A percentile compares a stretch with the other conserved stretches of the same genome.
These are phyloP conservation scores for Pseudanteris insignis DNA, from an alignment of 2,888 invertebrate species.

Conservation along the genomic window DNA sequence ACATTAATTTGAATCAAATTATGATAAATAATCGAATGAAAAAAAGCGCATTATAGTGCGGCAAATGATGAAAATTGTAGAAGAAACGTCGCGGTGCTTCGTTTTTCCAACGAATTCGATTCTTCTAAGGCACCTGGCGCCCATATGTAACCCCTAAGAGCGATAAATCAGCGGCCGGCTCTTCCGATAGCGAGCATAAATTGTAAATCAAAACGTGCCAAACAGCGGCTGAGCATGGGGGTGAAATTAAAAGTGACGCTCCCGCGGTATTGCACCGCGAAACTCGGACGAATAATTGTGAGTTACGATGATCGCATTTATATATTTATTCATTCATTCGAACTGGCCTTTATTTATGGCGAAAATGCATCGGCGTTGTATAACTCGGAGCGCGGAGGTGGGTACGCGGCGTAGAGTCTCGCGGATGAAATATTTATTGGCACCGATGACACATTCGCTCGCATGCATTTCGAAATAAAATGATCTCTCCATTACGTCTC, in stretches of 20 bases:
- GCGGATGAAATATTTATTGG: constrained; percentile 43
- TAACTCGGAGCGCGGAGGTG: constrained; percentile 30
- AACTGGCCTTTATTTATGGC: constrained; percentile 43
- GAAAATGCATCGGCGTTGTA: constrained; percentile 44
- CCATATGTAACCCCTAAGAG: constrained; percentile 40
- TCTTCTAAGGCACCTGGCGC: constrained; percentile 47
- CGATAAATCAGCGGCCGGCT: constrained; percentile 46
- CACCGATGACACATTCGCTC: constrained; percentile 44
- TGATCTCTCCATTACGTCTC: constrained; percentile 34
- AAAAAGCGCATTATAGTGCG: constrained; percentile 6
- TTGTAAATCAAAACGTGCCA: constrained; percentile 63
- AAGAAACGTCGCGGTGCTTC: constrained; percentile 26
- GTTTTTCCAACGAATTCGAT: constrained; percentile 47
- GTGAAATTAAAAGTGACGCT: constrained; percentile 65
- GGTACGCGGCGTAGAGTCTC: constrained; percentile 27
- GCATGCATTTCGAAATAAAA: constrained; percentile 35
- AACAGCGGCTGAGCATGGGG: constrained; percentile 51
- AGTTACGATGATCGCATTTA: constrained; percentile 47
- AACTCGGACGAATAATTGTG: constrained; percentile 45
- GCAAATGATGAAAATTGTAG: constrained; percentile 29
- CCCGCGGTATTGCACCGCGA: constrained; percentile 41
- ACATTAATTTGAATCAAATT: constrained; percentile 15
- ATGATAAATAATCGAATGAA: constrained; percentile 35
- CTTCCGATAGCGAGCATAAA: constrained; percentile 55
- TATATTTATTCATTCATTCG: constrained; percentile 45